Evolutionary conservation across 2,113 vertebrate genomes (phyloP).

Genomic region (Odontophorus gujanensis): DNA sequence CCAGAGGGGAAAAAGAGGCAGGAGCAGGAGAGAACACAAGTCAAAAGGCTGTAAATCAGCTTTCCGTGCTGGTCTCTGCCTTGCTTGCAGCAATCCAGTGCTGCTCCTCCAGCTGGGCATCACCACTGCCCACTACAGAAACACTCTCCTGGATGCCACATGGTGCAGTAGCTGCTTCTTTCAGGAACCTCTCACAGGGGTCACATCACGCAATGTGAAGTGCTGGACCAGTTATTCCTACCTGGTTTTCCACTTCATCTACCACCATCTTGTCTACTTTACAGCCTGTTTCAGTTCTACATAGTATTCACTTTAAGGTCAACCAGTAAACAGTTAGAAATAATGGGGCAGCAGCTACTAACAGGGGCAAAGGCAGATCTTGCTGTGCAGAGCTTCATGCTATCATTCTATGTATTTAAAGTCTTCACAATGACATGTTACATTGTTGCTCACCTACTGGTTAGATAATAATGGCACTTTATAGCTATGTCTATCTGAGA

Average conservation of each 20-base stretch:
- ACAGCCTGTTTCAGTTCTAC: not conserved
- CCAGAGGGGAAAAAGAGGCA: not conserved
- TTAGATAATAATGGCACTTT: not conserved
- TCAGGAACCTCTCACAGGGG: too few relatives aligned
- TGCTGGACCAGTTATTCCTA: not conserved
- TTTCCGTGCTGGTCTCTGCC: not conserved
- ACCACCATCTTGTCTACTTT: not conserved
- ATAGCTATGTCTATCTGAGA: rapidly evolving
- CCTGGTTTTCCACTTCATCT: not conserved
- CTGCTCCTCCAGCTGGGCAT: too few relatives aligned
- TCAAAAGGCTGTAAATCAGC: not conserved
- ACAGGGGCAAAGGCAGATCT: not conserved
- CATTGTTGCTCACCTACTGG: not conserved
- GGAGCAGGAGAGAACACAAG: not conserved
- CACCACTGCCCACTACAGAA: too few relatives aligned
- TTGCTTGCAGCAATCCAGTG: too few relatives aligned
- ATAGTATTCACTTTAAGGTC: not conserved
- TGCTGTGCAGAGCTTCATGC: not conserved
- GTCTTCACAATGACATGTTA: not conserved
- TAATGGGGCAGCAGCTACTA: not conserved
- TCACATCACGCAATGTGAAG: not conserved
- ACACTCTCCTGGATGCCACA: too few relatives aligned
- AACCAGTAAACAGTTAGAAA: not conserved
- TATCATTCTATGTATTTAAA: not conserved
- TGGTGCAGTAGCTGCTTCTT: too few relatives aligned